Conservation (phyloP, 2,888 invertebrate species). For the Sicus ferrugineus region DNA sequence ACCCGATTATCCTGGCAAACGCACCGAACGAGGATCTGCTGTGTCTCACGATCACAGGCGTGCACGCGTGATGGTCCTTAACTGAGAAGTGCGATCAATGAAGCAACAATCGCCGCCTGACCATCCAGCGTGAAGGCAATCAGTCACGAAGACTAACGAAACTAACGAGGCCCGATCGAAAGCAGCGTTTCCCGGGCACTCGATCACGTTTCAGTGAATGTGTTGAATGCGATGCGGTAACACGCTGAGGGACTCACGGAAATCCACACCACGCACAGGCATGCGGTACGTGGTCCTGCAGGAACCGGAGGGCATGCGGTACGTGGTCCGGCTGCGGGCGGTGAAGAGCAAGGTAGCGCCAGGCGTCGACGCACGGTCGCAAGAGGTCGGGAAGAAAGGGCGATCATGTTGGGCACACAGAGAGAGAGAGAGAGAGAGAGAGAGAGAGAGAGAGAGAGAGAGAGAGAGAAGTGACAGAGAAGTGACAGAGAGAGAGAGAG, state of each 20-base stretch:
- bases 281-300: neutral
- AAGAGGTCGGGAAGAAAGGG: neutral
- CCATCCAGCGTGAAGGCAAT: slow-evolving; percentile 18
- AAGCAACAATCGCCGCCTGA: slow-evolving; percentile 28
- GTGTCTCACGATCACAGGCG: neutral
- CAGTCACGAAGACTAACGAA: slow-evolving; percentile 24
- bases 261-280: slow-evolving; percentile 26
- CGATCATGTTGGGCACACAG: no score
- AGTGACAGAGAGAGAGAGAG: neutral
- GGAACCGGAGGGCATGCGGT: neutral
- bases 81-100: neutral
- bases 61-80: slow-evolving; percentile 9
- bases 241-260: slow-evolving; percentile 12
- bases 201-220: neutral
- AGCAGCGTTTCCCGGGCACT: neutral
- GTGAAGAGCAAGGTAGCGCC: slow-evolving; percentile 10
- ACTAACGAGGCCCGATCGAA: neutral
- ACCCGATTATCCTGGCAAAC: neutral
- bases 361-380: neutral
- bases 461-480: neutral
- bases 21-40: neutral
- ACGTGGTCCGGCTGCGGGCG: neutral
- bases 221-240: slow-evolving; percentile 17
- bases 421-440: no score
- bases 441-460: neutral